A percentile compares a stretch with the other conserved stretches of the same genome.
Evolutionary conservation across 2,797 vertebrate genomes (phyloP).

Genomic region (Otus scops): DNA sequence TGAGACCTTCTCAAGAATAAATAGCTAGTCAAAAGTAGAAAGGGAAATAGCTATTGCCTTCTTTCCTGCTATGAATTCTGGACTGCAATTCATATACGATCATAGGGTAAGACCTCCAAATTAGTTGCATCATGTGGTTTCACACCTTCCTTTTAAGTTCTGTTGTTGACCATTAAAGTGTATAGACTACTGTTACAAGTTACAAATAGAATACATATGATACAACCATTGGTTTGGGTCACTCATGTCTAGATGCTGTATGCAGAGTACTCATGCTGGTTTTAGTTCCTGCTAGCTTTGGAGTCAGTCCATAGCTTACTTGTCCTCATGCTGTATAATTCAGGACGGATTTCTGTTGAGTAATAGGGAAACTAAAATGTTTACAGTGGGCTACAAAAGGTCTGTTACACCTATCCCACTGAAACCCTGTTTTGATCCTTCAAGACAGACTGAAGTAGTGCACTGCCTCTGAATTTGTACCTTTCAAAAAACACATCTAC

Average conservation of each 20-base stretch:
- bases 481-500: background rate
- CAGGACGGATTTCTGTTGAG: background rate
- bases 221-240: background rate
- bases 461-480: background rate
- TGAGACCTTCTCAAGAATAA: background rate
- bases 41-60: background rate
- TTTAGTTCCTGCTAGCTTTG: background rate
- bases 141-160: background rate
- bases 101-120: background rate
- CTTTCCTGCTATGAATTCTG: background rate
- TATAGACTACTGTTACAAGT: background rate
- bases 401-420: background rate
- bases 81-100: background rate
- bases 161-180: background rate
- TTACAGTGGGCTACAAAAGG: background rate
- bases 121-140: background rate
- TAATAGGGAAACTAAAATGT: background rate
- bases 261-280: background rate
- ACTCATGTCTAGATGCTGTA: background rate
- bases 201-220: background rate
- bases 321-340: background rate
- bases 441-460: background rate
- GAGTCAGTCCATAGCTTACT: background rate
- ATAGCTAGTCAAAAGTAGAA: background rate
- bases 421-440: background rate